Evolutionary conservation across 2,113 vertebrate genomes (phyloP).

Genomic region (Alethe diademata): DNA sequence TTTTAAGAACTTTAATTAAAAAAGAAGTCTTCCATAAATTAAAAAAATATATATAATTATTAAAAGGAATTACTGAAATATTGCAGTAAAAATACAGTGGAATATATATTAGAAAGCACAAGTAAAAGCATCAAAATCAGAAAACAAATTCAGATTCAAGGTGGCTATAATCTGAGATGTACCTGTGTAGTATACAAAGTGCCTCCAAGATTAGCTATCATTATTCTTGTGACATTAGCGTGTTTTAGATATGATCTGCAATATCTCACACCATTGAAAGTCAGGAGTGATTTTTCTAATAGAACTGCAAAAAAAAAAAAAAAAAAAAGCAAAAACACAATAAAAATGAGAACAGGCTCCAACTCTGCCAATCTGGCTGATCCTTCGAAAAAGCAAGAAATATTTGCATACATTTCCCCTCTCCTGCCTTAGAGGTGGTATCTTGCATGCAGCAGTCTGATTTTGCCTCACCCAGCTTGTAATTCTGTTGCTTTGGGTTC

Average conservation of each 20-base stretch:
- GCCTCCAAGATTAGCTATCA: neutral
- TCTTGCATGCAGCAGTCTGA: neutral
- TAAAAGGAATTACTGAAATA: neutral
- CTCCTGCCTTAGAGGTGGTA: neutral
- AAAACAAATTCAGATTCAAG: slow-evolving; percentile 1
- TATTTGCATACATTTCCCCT: neutral
- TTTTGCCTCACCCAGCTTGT: neutral
- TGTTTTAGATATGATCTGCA: slow-evolving; percentile 13
- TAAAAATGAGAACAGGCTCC: neutral
- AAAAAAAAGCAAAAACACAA: neutral
- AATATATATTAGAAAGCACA: neutral
- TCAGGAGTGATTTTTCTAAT: neutral
- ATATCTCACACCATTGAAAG: neutral
- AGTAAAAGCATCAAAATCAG: neutral
- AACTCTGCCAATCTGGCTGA: neutral
- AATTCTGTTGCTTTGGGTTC: neutral
- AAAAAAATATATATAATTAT: neutral
- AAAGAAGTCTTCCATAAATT: slow-evolving; percentile 27
- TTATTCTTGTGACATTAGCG: neutral
- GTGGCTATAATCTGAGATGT: neutral
- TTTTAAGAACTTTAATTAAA: slow-evolving; percentile 58
- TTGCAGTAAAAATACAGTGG: neutral
- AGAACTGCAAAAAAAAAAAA: neutral
- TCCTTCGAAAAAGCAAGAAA: neutral
- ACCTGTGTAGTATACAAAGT: slow-evolving; percentile 1